phyloP scores from a whole-genome alignment of 1,140 invertebrate species.

The Trissolcus basalis region DNA sequence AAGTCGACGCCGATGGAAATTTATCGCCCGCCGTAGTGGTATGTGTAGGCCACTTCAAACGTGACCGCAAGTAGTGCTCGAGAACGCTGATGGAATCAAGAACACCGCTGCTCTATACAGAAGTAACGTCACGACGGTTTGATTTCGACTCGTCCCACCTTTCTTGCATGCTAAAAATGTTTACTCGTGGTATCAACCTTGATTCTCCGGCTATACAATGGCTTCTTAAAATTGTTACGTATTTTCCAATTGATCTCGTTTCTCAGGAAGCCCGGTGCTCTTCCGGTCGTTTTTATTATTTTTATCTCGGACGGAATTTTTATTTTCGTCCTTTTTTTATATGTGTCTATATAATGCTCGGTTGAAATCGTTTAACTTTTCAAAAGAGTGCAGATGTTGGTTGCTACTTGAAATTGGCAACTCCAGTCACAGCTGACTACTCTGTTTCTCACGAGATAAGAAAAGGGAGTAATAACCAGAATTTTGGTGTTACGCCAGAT shows the following conservation, averaged over 20 bases:
- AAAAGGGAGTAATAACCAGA: conserved; percentile 61
- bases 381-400: not conserved
- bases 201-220: no score
- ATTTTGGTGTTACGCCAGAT: conserved; percentile 65
- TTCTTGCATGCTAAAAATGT: conserved; percentile 19
- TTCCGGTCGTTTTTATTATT: no score
- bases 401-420: conserved; percentile 29
- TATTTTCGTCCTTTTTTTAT: no score
- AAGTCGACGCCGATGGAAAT: conserved; percentile 57
- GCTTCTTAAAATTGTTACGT: no score
- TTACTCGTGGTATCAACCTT: conserved; percentile 12
- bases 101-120: conserved; percentile 12
- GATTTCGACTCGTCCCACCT: not conserved
- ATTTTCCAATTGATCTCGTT: no score
- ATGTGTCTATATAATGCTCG: no score
- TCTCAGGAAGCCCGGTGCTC: no score
- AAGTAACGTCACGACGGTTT: conserved; percentile 14
- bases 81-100: conserved; percentile 49
- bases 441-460: conserved; percentile 45
- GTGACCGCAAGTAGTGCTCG: conserved; percentile 46
- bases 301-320: no score
- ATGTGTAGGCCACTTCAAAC: conserved; percentile 57
- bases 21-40: conserved; percentile 47
- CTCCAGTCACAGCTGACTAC: conserved; percentile 44
- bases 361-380: no score